Percentiles rank a stretch among this genome's conserved stretches.
Evolutionary conservation across 2,113 vertebrate genomes (phyloP).

Genomic region (Paratilapia polleni): DNA sequence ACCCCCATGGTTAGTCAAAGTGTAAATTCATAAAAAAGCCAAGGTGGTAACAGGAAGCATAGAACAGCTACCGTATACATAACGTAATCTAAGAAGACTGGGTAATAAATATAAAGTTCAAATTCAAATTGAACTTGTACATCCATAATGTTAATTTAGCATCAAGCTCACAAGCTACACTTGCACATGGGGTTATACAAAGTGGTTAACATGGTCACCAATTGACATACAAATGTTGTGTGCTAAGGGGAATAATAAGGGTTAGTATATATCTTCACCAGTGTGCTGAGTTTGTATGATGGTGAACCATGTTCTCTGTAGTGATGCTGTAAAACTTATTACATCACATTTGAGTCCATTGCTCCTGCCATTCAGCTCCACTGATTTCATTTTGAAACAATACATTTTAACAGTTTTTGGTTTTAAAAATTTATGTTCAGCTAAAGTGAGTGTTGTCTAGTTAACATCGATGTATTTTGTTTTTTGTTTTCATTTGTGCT

Average conservation of each 20-base stretch:
- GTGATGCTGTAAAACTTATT: conserved; percentile 94
- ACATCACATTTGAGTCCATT: conserved; percentile 55
- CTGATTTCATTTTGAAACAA: conserved; percentile 68
- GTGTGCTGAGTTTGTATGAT: conserved; percentile 84
- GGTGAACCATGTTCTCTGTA: conserved; percentile 86
- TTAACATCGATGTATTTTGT: conserved; percentile 50
- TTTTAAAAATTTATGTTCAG: conserved; percentile 79
- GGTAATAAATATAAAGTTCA: background rate
- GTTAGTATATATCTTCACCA: conserved; percentile 33
- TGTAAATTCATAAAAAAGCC: conserved; percentile 70
- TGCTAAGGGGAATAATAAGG: conserved; percentile 59
- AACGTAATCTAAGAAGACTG: background rate
- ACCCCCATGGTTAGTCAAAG: conserved; percentile 89
- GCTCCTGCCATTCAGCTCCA: conserved; percentile 62
- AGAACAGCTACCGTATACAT: background rate
- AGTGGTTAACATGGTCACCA: conserved; percentile 87
- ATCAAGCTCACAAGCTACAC: conserved; percentile 64
- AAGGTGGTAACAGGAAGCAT: background rate
- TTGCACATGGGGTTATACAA: conserved; percentile 89
- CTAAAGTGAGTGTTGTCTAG: conserved; percentile 78
- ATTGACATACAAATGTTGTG: conserved; percentile 87
- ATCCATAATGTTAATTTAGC: background rate
- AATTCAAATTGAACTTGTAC: conserved; percentile 1
- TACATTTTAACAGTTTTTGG: conserved; percentile 83
- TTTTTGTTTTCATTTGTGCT: conserved; percentile 51